Evolutionary conservation across 2,888 invertebrate genomes (phyloP), one percentile per base, ranked within the genome.

Genomic region (Xanthia togata): DNA sequence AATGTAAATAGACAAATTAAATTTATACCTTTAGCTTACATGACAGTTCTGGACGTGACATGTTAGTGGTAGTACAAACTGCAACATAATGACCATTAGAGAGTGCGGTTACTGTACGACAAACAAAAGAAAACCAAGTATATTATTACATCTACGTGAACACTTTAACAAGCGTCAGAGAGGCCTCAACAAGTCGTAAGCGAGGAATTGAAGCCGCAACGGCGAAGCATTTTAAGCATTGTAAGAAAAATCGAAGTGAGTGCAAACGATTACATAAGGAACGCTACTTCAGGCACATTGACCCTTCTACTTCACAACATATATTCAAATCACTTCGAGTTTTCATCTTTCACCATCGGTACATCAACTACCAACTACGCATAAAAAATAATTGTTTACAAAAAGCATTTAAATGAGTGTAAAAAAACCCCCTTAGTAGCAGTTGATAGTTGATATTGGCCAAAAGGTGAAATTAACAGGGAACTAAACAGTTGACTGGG

Each of bases 71-170:
- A 95, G 96, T 95, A 96, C 96, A 96, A 96, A 96, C 96, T 96
- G 96, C 96, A 96, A 96, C 96, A 96, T 96, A 96, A 96, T 95
- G 95, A 96, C 96, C 96, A 96, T 96, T 96, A 96, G 96, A 95
- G 92, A 96, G 96, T 96, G 96, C 96, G 95, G 96, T 96, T 96
- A 96, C 96, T 96, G 96, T 96, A 96, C 96, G 96, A 96, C 94
- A 96, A 96, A 96, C 95, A 96, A 96, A 96, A 96, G 91, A 95
- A 95, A 96, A 95, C 95, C 95, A 94, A 95, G 94, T 94, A 93
- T 95, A 94, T 93, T 94, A 94, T 94, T 95, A 96, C 93, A 91
- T 92, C 96, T 96, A 96, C 96, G 96, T 96, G 96, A 96, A 94
- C 94, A 95, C 93, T 95, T 93, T 92, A 91, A 93, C 92, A 96